Conservation (phyloP, 2,888 invertebrate species). For the Ferrisia virgata region DNA sequence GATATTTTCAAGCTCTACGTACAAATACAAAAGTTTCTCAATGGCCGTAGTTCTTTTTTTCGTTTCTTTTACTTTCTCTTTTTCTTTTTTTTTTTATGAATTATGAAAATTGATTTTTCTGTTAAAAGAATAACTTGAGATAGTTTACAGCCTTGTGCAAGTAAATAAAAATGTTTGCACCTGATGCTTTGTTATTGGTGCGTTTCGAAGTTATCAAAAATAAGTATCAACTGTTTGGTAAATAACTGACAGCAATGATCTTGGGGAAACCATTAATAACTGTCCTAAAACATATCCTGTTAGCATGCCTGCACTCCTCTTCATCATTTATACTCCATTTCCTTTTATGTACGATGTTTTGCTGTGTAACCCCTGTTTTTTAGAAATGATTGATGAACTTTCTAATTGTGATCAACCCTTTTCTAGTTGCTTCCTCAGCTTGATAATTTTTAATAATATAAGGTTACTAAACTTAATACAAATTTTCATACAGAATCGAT, state of each 20-base stretch:
- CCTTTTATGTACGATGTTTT: constrained; percentile 5
- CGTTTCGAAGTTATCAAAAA: background rate
- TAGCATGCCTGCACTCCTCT: background rate
- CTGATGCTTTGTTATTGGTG: background rate
- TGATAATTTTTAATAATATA: background rate
- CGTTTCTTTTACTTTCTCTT: too few relatives aligned
- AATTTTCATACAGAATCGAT: background rate
- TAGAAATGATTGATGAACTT: constrained; percentile 18
- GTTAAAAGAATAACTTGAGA: background rate
- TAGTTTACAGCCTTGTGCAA: too few relatives aligned
- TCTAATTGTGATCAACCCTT: constrained; percentile 20
- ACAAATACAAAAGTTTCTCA: background rate
- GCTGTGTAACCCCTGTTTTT: background rate
- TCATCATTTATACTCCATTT: background rate
- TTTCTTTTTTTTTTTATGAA: background rate
- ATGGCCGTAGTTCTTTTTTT: background rate
- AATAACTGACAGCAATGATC: constrained; percentile 25
- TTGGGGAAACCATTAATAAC: constrained; percentile 26
- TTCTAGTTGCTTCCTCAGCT: background rate
- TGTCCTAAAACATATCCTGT: constrained; percentile 20
- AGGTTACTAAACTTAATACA: background rate
- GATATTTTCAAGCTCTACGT: background rate
- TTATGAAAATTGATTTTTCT: background rate
- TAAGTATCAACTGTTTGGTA: background rate
- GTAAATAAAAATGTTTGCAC: background rate